These are phyloP conservation scores for Cerastis rubricosa DNA, from an alignment of 2,888 invertebrate species.

Conservation along the genomic window DNA sequence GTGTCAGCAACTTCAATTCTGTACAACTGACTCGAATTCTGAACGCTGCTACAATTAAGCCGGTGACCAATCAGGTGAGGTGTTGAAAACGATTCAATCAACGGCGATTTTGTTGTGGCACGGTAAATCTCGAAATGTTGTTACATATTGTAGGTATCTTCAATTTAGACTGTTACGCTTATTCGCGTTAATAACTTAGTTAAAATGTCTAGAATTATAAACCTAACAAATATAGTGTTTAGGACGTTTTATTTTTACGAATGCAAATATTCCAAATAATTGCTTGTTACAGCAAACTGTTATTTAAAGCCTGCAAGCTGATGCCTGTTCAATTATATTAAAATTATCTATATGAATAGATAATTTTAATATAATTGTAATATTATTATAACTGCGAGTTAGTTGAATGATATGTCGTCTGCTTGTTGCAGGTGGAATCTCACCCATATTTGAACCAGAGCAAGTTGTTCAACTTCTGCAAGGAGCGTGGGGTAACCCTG, in stretches of 20 bases:
- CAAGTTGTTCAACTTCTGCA: slow-evolving; percentile 92
- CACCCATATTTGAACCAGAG: slow-evolving; percentile 91
- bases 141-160: neutral
- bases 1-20: slow-evolving; percentile 94
- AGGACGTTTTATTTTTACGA: neutral
- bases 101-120: slow-evolving; percentile 70
- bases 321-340: neutral
- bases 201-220: neutral
- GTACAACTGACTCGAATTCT: slow-evolving; percentile 92
- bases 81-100: slow-evolving; percentile 64
- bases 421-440: slow-evolving; percentile 89
- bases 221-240: neutral
- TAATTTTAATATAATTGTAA: neutral
- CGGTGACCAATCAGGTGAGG: slow-evolving; percentile 91
- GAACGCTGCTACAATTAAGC: slow-evolving; percentile 89
- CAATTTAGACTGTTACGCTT: neutral
- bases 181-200: neutral
- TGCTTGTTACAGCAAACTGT: slow-evolving; percentile 1
- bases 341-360: no score
- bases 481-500: slow-evolving; percentile 90
- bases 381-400: neutral
- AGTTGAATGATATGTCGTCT: neutral
- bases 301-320: neutral
- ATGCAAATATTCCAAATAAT: slow-evolving; percentile 14
- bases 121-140: slow-evolving; percentile 15